Percentiles rank a stretch among this genome's conserved stretches.
phyloP scores from a whole-genome alignment of 2,113 vertebrate species.

The Brachionichthys hirsutus region DNA sequence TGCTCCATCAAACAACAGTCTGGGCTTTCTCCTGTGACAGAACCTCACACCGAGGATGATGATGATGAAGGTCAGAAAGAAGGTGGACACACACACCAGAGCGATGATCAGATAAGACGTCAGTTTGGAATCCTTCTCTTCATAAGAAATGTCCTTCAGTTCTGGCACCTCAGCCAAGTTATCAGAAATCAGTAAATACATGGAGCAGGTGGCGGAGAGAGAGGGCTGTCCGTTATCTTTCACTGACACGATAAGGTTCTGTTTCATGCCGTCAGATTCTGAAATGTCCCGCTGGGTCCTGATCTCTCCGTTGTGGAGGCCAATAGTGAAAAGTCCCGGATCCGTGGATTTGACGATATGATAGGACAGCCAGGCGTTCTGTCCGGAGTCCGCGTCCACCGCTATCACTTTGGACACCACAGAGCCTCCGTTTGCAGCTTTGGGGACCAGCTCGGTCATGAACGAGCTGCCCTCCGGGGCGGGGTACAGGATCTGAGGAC shows the following conservation, averaged over 20 bases:
- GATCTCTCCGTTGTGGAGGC: conserved; percentile 43
- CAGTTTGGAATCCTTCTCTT: conserved; percentile 53
- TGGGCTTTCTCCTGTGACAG: conserved; percentile 58
- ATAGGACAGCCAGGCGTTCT: no score
- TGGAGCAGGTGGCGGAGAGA: conserved; percentile 73
- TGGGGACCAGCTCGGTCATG: no score
- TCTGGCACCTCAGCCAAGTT: conserved; percentile 9
- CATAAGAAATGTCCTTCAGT: conserved; percentile 58
- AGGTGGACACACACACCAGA: conserved; percentile 57
- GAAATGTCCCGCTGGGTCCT: conserved; percentile 77
- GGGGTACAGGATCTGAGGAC: conserved; percentile 75
- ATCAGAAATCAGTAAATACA: not conserved
- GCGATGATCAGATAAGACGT: conserved; percentile 69
- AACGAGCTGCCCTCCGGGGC: no score
- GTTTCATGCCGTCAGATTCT: conserved; percentile 79
- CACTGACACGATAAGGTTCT: conserved; percentile 72
- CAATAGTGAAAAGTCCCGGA: no score
- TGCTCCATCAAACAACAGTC: conserved; percentile 62
- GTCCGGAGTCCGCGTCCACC: no score
- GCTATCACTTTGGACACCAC: no score
- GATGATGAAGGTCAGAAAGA: conserved; percentile 64
- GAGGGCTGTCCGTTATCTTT: conserved; percentile 72
- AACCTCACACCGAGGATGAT: conserved; percentile 56
- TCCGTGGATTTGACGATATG: no score
- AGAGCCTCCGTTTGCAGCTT: no score